phyloP scores from a whole-genome alignment of 1,140 invertebrate genomes.

The Caenorhabditis remanei region DNA sequence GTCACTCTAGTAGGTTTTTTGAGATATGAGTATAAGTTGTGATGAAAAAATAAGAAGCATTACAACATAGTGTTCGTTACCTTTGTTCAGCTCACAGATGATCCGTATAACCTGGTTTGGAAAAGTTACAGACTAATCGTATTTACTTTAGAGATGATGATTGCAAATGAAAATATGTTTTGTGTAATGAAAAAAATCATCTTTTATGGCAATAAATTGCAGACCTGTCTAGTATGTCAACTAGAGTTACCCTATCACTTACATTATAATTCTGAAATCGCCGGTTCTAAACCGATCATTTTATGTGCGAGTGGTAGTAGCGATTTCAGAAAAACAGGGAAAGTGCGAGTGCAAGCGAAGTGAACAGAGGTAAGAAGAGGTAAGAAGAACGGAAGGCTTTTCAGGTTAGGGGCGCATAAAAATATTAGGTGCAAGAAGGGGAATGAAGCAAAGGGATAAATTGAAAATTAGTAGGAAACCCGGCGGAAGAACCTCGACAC shows the following conservation, averaged over 20 bases:
- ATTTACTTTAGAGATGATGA: too few species aligned
- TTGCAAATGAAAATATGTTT: too few species aligned
- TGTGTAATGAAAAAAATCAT: too few species aligned
- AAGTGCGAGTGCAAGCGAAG: conserved; percentile 12
- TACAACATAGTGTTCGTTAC: conserved; percentile 36
- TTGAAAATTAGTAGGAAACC: neutral
- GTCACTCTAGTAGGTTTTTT: neutral
- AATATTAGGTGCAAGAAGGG: conserved; percentile 20
- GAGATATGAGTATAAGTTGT: neutral
- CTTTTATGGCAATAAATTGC: too few species aligned
- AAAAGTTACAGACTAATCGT: neutral
- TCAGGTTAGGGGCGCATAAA: neutral
- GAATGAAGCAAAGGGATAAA: neutral
- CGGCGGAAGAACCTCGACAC: neutral
- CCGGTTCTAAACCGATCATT: neutral
- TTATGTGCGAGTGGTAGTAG: neutral
- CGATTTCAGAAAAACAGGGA: neutral
- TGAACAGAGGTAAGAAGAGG: conserved; percentile 8
- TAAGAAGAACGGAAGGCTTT: neutral
- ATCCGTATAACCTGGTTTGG: neutral
- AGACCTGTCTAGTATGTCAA: too few species aligned
- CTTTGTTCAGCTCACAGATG: neutral
- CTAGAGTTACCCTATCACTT: too few species aligned
- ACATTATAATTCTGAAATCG: neutral
- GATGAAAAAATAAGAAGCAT: conserved; percentile 20